Evolutionary conservation across 2,113 vertebrate species (phyloP).

Genomic region (Murina feae): DNA sequence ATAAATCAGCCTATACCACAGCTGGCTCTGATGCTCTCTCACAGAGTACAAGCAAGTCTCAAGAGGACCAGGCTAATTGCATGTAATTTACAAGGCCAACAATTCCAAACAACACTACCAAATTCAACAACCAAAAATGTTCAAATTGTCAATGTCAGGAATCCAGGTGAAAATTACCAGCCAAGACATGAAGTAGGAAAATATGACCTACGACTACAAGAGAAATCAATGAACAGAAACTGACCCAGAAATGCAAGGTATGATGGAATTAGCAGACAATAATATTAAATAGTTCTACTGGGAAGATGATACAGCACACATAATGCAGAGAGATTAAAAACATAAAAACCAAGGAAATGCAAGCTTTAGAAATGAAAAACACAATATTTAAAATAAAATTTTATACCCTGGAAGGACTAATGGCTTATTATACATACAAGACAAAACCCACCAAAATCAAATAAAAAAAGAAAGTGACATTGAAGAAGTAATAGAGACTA

Average conservation of each 20-base stretch:
- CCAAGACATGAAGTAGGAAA: neutral
- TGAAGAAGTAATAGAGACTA: neutral
- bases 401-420: neutral
- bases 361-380: neutral
- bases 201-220: neutral
- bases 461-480: neutral
- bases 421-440: neutral
- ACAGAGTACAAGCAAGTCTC: neutral
- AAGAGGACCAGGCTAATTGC: neutral
- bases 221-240: neutral
- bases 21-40: neutral
- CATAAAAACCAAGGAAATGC: neutral
- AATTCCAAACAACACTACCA: neutral
- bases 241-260: neutral
- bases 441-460: neutral
- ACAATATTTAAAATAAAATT: neutral
- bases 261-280: neutral
- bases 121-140: neutral
- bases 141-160: neutral
- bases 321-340: neutral
- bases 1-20: neutral
- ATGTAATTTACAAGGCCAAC: neutral
- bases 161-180: neutral
- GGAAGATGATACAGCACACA: neutral
- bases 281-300: neutral